These are phyloP conservation scores for Zalophus californianus DNA, from an alignment of 2,797 vertebrate genomes.

Conservation along the genomic window DNA sequence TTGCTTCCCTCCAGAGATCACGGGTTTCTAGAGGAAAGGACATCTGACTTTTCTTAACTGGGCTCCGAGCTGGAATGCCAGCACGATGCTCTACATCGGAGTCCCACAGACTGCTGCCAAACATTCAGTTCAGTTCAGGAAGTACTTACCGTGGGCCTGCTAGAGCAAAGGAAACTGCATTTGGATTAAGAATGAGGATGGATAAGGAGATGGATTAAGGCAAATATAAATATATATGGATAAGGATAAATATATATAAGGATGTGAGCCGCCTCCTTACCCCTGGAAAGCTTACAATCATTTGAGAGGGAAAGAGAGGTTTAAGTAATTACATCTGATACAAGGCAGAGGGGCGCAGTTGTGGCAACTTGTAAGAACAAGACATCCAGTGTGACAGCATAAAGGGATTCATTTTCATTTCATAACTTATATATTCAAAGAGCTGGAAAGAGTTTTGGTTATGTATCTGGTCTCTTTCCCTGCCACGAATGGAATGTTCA, in stretches of 20 bases:
- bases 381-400: not conserved
- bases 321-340: not conserved
- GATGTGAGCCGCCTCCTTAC: not conserved
- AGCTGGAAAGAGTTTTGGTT: not conserved
- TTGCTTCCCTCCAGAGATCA: not conserved
- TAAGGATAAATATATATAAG: not conserved
- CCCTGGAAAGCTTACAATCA: not conserved
- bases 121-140: not conserved
- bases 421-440: not conserved
- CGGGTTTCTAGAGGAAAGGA: constrained; percentile 22
- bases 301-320: not conserved
- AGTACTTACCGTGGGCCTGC: not conserved
- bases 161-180: constrained; percentile 17
- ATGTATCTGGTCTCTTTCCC: not conserved
- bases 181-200: not conserved
- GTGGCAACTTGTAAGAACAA: not conserved
- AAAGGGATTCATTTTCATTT: not conserved
- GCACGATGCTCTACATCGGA: not conserved
- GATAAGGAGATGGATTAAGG: not conserved
- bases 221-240: not conserved
- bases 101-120: not conserved
- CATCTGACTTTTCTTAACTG: constrained; percentile 28
- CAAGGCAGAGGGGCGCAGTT: not conserved
- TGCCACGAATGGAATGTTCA: not conserved
- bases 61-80: not conserved